Conservation (phyloP, 2,888 invertebrate species). For the Leptopilina syphax region DNA sequence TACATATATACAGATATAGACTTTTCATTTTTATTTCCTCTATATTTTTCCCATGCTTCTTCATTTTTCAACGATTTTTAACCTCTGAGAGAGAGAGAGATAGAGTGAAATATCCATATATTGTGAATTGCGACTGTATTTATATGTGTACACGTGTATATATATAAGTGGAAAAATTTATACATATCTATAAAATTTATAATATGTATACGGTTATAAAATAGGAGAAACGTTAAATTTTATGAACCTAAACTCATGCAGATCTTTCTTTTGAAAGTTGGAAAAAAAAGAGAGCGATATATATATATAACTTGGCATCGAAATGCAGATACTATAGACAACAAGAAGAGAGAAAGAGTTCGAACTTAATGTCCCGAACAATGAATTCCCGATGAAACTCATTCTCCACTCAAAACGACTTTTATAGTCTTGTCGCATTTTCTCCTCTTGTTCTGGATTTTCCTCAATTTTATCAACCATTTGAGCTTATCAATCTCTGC, state of each 20-base stretch:
- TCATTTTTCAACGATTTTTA: not conserved
- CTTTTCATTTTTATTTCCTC: not conserved
- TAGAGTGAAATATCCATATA: not conserved
- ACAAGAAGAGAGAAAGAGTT: not conserved
- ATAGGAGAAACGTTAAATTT: slow-evolving; percentile 8
- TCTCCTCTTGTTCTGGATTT: slow-evolving; percentile 11
- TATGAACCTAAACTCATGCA: not conserved
- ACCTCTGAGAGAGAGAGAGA: not conserved
- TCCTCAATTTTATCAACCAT: not conserved
- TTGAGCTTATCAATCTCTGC: not conserved
- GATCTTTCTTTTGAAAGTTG: not conserved
- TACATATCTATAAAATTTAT: too few species aligned
- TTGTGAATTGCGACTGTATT: not conserved
- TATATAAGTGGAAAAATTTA: too few species aligned
- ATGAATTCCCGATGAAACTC: slow-evolving; percentile 24
- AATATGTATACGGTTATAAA: too few species aligned
- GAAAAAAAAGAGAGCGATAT: not conserved
- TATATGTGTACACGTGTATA: too few species aligned
- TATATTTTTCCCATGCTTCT: not conserved
- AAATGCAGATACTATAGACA: slow-evolving; percentile 1
- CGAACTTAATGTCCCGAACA: slow-evolving; percentile 25
- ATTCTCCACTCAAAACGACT: slow-evolving; percentile 13
- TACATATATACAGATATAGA: not conserved
- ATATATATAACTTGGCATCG: slow-evolving; percentile 27
- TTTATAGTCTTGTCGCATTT: slow-evolving; percentile 14